phyloP scores from a whole-genome alignment of 2,113 vertebrate genomes.

The Hippolais icterina region DNA sequence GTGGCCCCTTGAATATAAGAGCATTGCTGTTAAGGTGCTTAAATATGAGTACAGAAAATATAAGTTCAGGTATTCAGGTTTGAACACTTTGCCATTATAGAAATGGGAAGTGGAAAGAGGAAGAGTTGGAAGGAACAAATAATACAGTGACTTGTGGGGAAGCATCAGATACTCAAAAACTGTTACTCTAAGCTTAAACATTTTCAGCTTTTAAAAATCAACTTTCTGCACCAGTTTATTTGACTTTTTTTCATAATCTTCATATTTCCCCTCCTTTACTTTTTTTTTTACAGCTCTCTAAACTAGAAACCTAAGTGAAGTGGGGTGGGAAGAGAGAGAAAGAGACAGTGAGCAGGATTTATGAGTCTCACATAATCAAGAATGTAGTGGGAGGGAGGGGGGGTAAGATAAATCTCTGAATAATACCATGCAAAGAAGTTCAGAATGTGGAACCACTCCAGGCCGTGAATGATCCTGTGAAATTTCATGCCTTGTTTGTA shows the following conservation, averaged over 20 bases:
- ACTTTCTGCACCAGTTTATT: background rate
- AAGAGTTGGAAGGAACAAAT: background rate
- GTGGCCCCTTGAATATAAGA: background rate
- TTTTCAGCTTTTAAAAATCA: background rate
- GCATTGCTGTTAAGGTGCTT: background rate
- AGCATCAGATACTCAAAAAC: background rate
- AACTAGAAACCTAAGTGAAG: background rate
- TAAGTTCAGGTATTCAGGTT: background rate
- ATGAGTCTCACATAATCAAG: background rate
- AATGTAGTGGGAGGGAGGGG: background rate
- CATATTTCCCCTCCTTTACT: background rate
- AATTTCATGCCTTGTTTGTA: background rate
- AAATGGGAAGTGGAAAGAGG: background rate
- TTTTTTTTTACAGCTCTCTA: background rate
- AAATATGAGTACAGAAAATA: background rate
- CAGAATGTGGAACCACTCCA: background rate
- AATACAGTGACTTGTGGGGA: background rate
- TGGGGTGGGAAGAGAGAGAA: background rate
- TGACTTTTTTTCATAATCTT: background rate
- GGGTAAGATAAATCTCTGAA: background rate
- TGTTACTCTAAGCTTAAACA: background rate
- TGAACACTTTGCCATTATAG: background rate
- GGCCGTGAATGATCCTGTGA: background rate
- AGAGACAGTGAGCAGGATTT: background rate
- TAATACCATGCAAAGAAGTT: background rate